A percentile compares a stretch with the other conserved stretches of the same genome.
Evolutionary conservation across 2,888 invertebrate genomes (phyloP).

Genomic region (Lomographa bimaculata): DNA sequence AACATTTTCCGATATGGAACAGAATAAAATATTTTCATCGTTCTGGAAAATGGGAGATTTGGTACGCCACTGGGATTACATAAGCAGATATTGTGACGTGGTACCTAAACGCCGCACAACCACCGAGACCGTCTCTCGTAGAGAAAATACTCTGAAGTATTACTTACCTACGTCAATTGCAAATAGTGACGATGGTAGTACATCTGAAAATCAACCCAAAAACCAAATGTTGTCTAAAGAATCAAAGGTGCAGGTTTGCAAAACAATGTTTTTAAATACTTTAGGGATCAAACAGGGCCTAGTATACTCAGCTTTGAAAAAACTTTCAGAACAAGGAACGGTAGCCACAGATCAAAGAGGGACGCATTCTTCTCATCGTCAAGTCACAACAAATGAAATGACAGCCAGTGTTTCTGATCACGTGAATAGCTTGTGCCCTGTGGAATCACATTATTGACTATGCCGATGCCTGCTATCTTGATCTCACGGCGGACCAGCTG

Average conservation of each 20-base stretch:
- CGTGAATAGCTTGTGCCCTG: constrained; percentile 18
- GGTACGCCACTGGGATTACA: constrained; percentile 18
- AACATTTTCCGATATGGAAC: neutral
- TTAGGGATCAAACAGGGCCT: constrained; percentile 13
- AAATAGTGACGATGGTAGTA: no score
- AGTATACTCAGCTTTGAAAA: constrained; percentile 17
- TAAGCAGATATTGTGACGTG: constrained; percentile 9
- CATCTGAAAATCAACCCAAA: neutral
- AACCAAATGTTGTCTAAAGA: no score
- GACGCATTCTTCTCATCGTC: constrained; percentile 12
- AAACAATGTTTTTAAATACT: constrained; percentile 21
- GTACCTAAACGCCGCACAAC: constrained; percentile 4
- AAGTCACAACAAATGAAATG: constrained; percentile 19
- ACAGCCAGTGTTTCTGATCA: constrained; percentile 20
- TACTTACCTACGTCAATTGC: constrained; percentile 2
- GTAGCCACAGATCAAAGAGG: constrained; percentile 14
- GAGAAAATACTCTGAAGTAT: constrained; percentile 3
- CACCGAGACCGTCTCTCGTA: constrained; percentile 1
- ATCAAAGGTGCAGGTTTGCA: constrained; percentile 6
- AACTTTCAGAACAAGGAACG: constrained; percentile 13
- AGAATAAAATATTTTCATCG: constrained; percentile 8
- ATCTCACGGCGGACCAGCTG: no score
- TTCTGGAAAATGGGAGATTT: constrained; percentile 20
- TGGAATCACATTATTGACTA: no score
- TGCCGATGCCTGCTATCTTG: no score